Evolutionary conservation across 2,888 invertebrate species (phyloP), one percentile per base, ranked within the genome.

Genomic region (Synergus japonicus): DNA sequence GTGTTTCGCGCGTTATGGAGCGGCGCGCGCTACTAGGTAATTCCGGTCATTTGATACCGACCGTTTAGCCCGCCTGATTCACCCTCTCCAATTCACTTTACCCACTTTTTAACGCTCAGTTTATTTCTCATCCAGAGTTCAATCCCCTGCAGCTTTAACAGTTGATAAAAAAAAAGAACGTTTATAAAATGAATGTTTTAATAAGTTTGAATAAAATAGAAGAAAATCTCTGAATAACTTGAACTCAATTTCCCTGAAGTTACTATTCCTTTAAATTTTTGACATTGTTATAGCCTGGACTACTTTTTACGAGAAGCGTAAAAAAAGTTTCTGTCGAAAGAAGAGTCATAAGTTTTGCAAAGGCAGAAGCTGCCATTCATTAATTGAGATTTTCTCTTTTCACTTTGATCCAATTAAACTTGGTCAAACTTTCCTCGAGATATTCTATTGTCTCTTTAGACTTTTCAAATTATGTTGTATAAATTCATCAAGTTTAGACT

Each of bases 1-100:
- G 43, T 78, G 82, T 83, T 82, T 83, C 83, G 78, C 82, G 82
- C 79, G 78, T 83, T 84, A 85, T 83, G 79, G 82, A 83, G 85
- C 82, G 76, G 78, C 81, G 76, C 58, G 60, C 76, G 66, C 43
- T 44, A n/a, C 76, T 12, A 76, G 63, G 63, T 83, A 86, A 86
- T 86, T 82, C 81, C 82, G 79, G 79, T 76, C 73, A 73, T 73
- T 73, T 54, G 41, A 54, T 64, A 78, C 64, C 77, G 44, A 8
- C 58, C 65, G 29, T 29, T 78, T 64, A 18, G 76, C 76, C 41
- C 54, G 58, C 78, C 22, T 12, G 78, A 77, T 78, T 64, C 76
- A 18, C 46, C 60, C 29, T 64, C 54, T 22, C 46, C 69, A 15
- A 73, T 49, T 49, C 69, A 73, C 15, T 49, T 73, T 73, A 73